phyloP scores from a whole-genome alignment of 2,888 invertebrate genomes.

The Omphaloscelis lunosa region DNA sequence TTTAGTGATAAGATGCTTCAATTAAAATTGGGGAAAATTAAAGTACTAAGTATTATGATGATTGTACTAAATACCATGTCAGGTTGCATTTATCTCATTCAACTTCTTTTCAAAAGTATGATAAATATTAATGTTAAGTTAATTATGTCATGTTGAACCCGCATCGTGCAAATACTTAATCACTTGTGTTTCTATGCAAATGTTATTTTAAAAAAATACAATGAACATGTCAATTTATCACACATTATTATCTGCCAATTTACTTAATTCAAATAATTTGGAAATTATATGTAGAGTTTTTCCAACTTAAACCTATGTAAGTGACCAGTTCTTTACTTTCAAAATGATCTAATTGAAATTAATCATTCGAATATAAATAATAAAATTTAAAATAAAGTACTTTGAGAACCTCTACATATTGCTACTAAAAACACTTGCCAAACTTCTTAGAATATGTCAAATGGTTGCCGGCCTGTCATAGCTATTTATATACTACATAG shows the following conservation, averaged over 20 bases:
- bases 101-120: background rate
- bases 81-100: background rate
- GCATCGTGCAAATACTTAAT: background rate
- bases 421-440: background rate
- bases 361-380: background rate
- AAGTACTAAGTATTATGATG: background rate
- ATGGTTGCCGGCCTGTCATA: background rate
- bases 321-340: background rate
- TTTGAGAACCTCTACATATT: no score
- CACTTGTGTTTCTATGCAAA: conserved; percentile 25
- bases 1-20: background rate
- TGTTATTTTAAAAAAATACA: background rate
- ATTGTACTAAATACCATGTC: background rate
- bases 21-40: background rate
- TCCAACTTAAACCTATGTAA: no score
- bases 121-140: background rate
- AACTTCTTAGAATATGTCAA: background rate
- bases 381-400: no score
- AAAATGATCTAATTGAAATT: background rate
- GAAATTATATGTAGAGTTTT: no score
- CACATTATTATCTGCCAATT: background rate
- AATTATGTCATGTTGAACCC: background rate
- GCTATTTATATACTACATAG: background rate
- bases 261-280: background rate
- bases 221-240: background rate